A percentile compares a stretch with the other conserved stretches of the same genome.
Conservation (phyloP, 2,888 invertebrate species). For the Cantharis rustica region DNA sequence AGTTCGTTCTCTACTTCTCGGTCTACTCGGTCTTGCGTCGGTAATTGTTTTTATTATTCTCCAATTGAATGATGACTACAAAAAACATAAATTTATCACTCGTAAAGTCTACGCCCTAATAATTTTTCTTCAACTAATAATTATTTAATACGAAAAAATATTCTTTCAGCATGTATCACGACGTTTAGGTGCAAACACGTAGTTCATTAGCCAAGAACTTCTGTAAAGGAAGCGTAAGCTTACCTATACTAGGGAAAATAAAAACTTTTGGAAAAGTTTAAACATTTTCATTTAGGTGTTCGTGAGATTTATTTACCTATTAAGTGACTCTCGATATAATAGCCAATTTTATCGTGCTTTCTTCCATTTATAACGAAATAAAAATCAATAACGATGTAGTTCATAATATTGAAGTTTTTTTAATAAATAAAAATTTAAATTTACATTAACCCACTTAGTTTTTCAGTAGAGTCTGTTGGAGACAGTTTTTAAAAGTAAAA, state of each 20-base stretch:
- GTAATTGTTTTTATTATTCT: too few species aligned
- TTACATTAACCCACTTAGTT: slow-evolving; percentile 16
- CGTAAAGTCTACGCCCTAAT: too few species aligned
- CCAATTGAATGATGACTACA: too few species aligned
- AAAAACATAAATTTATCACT: too few species aligned
- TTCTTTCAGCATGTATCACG: background rate
- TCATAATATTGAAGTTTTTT: slow-evolving; percentile 4
- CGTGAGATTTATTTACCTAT: background rate
- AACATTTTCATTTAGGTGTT: background rate
- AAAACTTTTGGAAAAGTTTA: background rate
- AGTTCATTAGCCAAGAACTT: background rate
- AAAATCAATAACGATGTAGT: background rate
- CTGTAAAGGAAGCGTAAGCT: background rate
- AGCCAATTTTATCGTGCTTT: background rate
- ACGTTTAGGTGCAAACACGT: background rate
- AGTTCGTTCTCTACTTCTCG: too few species aligned
- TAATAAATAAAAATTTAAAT: slow-evolving; percentile 20
- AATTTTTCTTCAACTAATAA: background rate
- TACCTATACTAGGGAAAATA: background rate
- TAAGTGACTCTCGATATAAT: background rate
- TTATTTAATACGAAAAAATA: background rate
- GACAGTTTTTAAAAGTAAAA: slow-evolving; percentile 22
- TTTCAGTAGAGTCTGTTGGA: slow-evolving; percentile 12
- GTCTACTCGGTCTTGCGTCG: too few species aligned
- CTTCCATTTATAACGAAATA: background rate